A percentile compares a stretch with the other conserved stretches of the same genome.
These are phyloP conservation scores for Oxyruncus cristatus DNA, from an alignment of 2,113 vertebrate genomes.

Conservation along the genomic window DNA sequence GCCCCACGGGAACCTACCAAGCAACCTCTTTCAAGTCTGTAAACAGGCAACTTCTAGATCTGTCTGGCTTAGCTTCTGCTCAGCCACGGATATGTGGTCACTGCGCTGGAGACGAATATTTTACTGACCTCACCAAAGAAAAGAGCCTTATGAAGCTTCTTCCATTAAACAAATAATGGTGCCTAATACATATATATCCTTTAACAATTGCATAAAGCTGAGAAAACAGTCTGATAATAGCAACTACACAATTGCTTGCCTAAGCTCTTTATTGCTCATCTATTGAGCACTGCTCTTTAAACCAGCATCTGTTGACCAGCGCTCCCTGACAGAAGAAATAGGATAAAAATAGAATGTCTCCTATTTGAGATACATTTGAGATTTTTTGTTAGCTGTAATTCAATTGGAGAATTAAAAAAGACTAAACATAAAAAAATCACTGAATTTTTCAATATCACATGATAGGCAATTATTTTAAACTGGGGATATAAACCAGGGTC, in stretches of 20 bases:
- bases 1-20: neutral
- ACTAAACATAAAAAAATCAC: neutral
- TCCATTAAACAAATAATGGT: neutral
- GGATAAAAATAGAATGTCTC: neutral
- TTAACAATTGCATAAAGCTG: neutral
- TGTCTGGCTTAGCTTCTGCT: neutral
- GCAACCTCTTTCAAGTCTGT: accelerated
- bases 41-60: neutral
- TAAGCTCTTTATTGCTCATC: neutral
- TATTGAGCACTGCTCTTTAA: neutral
- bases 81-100: neutral
- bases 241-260: neutral
- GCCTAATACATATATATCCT: neutral
- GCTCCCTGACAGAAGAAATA: neutral
- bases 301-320: neutral
- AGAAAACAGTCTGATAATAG: neutral
- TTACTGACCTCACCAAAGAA: neutral
- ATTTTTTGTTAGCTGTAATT: neutral
- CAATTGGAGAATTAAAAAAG: neutral
- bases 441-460: neutral
- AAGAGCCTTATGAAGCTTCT: neutral
- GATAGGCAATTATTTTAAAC: neutral
- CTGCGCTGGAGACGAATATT: neutral
- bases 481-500: neutral
- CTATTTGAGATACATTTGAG: neutral